Base-by-base conservation (phyloP, 2,797 vertebrate species). In the Xenopus petersii region DNA sequence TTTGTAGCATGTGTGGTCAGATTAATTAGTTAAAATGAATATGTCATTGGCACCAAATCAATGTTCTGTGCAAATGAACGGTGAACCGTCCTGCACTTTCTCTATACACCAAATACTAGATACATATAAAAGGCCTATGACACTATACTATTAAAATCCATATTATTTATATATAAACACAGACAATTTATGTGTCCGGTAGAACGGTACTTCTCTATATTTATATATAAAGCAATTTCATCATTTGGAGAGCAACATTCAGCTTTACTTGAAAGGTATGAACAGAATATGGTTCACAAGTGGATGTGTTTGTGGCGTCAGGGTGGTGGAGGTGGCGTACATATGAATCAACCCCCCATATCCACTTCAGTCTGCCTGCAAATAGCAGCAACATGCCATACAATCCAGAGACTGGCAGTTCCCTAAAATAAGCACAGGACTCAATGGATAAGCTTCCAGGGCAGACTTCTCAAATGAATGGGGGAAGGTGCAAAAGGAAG, bases 341-440 rank as follows among this genome's bases (percentile, higher is more conserved):
- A 13, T 55, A 51, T 17, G 51, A 13, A 36, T 4, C 62, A 59
- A 8, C 17, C 36, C 33, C 54, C 46, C 33, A 36, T 2, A 67
- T 3, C 36, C 30, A 65, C 70, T 74, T 74, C 67, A 79, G 60
- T 46, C 71, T 46, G 68, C 68, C 76, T 74, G 76, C 61, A 79
- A 79, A 79, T 79, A 79, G 76, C 51, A 74, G 71, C 76, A 73
- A 66, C 75, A 70, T 74, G 76, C 76, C 76, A 65, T 67, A 60
- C 68, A 74, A 70, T 54, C 48, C 76, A 60, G 59, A 70, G 66
- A 58, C 51, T 61, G 55, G 71, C 66, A 79, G 71, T 17, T 71
- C 55, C 76, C 69, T 79, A 79, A 79, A 79, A 79, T 79, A 79
- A 79, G 71, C 76, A 42, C 54, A 17, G 61, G 71, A 74, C 71